Base-by-base conservation (phyloP, 1,140 invertebrate genomes). In the Palaemon carinicauda region DNA sequence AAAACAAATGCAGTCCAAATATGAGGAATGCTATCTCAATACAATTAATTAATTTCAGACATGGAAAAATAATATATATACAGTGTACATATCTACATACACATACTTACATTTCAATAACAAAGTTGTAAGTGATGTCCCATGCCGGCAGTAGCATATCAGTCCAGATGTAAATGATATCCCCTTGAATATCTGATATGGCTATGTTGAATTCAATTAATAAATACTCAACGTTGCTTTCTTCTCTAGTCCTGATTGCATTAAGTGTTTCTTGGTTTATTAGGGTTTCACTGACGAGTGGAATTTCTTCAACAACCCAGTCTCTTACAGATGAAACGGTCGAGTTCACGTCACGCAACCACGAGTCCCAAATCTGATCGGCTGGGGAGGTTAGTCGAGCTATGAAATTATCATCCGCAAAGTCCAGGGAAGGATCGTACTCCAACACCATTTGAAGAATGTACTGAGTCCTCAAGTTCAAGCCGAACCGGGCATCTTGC, bases 351-450 rank as follows among this genome's bases (percentile, higher is more conserved):
- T 86, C 77, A 41, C 51, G 60, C 74, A 19, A 19, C 84, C 84
- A 86, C 12, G 50, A 24, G 19, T 52, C 14, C 24, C 53, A 2
- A 4, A 86, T 80, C 41, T 86, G 65, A 73, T 86, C 77, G 24
- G 52, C 51, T 24, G 84, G 84, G 33, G 84, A 86, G 7, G n/a
- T 31, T 27, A 86, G 33, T 14, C 41, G 50, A 52, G 50, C 54
- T 15, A 71, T 24, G 29, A 74, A 73, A 21, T 33, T 33, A 17
- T 65, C 41, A n/a, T 80, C 50, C 1, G 12, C 21, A 19, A 71
- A 73, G 60, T 86, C 60, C 29, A 86, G 19, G 15, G 84, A 80
- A 19, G 84, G 84, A 21, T 86, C 84, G 51, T 54, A 74, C 17
- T 86, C 60, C 5, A 86, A 9, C 19, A 80, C n/a, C 12, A 80